Evolutionary conservation across 37 sponge, comb jelly and placozoan genomes (phyloP), one percentile per base, ranked within the genome.

Genomic region (Cladorhizidae sp.): DNA sequence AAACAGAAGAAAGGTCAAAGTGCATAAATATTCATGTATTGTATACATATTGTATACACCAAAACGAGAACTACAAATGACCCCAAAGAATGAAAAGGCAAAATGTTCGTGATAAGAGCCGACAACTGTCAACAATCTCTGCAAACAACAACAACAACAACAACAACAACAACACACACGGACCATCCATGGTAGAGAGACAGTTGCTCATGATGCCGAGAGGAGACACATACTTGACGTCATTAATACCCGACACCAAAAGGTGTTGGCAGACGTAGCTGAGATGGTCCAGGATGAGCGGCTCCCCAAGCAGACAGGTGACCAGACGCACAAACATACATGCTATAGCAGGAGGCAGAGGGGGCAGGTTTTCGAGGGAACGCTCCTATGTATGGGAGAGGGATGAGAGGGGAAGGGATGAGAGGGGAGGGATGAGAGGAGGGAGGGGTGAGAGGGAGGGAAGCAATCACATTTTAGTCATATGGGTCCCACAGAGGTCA

Each of bases 171-270:
- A 78, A 52, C 9, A 17, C 1, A 52, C 29, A 18, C 1, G 1
- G 12, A 52, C 1, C 42, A 55, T 87, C 84, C 57, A 78, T 58
- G 1, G 69, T 52, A 25, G 89, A 74, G 28, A 88, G 45, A 57
- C 82, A 76, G 29, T 82, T 65, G 18, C 82, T 82, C 26, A 85
- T 17, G 32, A 38, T 37, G 31, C 82, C 43, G 50, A 78, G 23
- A 31, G 71, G 55, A 17, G 78, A 50, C 33, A 93, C 72, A 28
- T 78, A 74, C 32, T 88, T 88, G 72, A 85, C 64, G 6, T 75
- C 81, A 62, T 93, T 93, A 52, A 93, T 50, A 17, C 88, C 86
- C 1, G 89, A 82, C 40, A 93, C 82, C 5, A 93, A 76, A 41
- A 93, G 82, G 67, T 93, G 89, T 39, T 78, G 74, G 42, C 89